These are phyloP conservation scores for Diacarnus erythraeanus DNA, from an alignment of 37 sponge, comb jelly and placozoan species.

Conservation along the genomic window DNA sequence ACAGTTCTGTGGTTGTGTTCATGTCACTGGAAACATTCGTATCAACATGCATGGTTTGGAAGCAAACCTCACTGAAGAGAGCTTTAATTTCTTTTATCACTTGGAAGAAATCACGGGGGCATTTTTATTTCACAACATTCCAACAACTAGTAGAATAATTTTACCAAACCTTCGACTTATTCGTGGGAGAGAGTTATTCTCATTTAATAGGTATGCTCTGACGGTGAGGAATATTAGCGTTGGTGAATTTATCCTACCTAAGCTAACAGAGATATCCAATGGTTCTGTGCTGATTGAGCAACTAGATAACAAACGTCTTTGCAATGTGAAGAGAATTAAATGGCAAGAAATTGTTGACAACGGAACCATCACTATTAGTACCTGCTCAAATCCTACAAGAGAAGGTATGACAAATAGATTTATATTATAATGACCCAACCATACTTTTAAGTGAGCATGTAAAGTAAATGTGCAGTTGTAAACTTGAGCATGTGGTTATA, in stretches of 20 bases:
- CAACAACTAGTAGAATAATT: conserved; percentile 10
- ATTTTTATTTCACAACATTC: conserved; percentile 21
- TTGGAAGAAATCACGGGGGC: conserved; percentile 49
- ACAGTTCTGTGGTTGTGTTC: conserved; percentile 62
- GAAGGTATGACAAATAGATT: not conserved
- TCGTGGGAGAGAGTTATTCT: conserved; percentile 20
- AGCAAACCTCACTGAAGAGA: conserved; percentile 22
- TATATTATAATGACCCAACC: no score
- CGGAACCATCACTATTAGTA: not conserved
- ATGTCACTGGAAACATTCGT: conserved; percentile 43
- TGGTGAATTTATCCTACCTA: conserved; percentile 38
- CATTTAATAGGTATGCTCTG: conserved; percentile 7
- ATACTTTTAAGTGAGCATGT: no score
- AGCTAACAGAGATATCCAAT: conserved; percentile 47
- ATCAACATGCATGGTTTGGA: conserved; percentile 12
- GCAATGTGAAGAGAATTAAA: conserved; percentile 39
- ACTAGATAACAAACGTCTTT: conserved; percentile 7
- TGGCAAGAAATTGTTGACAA: conserved; percentile 62
- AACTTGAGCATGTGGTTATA: no score
- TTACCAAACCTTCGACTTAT: conserved; percentile 63
- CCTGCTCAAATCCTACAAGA: not conserved
- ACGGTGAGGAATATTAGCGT: conserved; percentile 7
- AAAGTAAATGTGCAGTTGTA: no score
- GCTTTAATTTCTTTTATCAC: conserved; percentile 54
- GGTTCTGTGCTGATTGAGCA: conserved; percentile 33